Percentiles rank a stretch among this genome's conserved stretches.
These are phyloP conservation scores for Microctonus brassicae DNA, from an alignment of 2,888 invertebrate species.

Conservation along the genomic window DNA sequence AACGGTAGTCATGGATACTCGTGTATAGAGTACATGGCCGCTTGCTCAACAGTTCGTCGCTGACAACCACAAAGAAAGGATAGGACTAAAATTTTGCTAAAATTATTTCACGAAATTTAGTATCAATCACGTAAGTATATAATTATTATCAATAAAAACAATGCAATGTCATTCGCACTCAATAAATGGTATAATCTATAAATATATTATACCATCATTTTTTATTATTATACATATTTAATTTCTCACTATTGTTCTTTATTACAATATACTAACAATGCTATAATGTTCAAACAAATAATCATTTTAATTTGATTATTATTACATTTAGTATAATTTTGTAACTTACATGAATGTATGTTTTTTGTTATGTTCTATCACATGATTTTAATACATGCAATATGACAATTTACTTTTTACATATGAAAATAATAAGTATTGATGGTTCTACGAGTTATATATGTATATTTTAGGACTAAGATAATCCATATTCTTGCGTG, in stretches of 20 bases:
- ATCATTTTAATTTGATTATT: not conserved
- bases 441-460: too few relatives aligned
- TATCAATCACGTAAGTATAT: constrained; percentile 46
- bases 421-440: too few relatives aligned
- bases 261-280: too few relatives aligned
- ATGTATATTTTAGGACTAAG: constrained; percentile 15
- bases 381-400: not conserved
- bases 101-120: constrained; percentile 32
- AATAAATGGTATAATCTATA: constrained; percentile 1
- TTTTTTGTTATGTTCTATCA: not conserved
- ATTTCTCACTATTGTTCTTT: not conserved
- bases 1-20: constrained; percentile 58
- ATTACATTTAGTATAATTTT: not conserved
- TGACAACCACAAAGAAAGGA: constrained; percentile 55
- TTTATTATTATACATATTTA: not conserved
- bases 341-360: not conserved
- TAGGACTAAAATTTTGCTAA: constrained; percentile 34
- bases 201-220: not conserved
- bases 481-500: constrained; percentile 60
- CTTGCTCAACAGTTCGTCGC: constrained; percentile 55
- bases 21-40: constrained; percentile 51
- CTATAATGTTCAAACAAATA: too few relatives aligned
- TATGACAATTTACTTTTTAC: not conserved
- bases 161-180: not conserved
- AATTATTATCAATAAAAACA: not conserved